Evolutionary conservation across 2,888 invertebrate genomes (phyloP).

Genomic region (Chamaedrilus cognettii): DNA sequence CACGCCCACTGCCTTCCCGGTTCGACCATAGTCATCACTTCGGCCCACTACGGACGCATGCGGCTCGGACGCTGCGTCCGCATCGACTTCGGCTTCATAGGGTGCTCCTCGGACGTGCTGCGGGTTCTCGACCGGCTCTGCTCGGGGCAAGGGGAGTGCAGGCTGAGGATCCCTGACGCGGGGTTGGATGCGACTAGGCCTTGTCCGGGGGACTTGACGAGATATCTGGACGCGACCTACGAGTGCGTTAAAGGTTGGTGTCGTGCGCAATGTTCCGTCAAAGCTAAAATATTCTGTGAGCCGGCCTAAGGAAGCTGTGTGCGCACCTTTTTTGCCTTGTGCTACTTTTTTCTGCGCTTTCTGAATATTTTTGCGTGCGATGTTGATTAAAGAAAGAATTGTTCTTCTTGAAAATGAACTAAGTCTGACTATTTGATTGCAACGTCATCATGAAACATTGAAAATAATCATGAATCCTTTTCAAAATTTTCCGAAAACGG

Average conservation of each 20-base stretch:
- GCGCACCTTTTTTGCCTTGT: too few relatives aligned
- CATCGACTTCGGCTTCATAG: constrained; percentile 20
- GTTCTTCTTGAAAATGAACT: too few relatives aligned
- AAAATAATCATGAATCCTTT: too few relatives aligned
- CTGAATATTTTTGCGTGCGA: too few relatives aligned
- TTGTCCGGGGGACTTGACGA: constrained; percentile 16
- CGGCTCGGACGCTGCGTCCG: constrained; percentile 12
- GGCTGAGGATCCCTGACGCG: constrained; percentile 18
- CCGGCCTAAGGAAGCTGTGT: too few relatives aligned
- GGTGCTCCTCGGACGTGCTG: constrained; percentile 20
- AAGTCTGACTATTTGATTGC: too few relatives aligned
- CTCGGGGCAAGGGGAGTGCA: constrained; percentile 16
- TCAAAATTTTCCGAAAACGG: too few relatives aligned
- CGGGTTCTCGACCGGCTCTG: constrained; percentile 14
- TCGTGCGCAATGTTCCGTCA: too few relatives aligned
- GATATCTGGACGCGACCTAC: constrained; percentile 19
- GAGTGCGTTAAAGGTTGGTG: constrained; percentile 14
- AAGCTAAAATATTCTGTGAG: too few relatives aligned
- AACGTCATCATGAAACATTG: too few relatives aligned
- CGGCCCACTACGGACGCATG: constrained; percentile 26
- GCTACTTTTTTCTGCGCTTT: too few relatives aligned
- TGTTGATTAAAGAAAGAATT: too few relatives aligned
- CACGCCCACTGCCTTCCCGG: constrained; percentile 9
- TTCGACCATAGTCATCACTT: constrained; percentile 9
- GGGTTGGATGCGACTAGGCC: constrained; percentile 10